Evolutionary conservation across 2,113 vertebrate species (phyloP).

Genomic region (Lophius piscatorius): DNA sequence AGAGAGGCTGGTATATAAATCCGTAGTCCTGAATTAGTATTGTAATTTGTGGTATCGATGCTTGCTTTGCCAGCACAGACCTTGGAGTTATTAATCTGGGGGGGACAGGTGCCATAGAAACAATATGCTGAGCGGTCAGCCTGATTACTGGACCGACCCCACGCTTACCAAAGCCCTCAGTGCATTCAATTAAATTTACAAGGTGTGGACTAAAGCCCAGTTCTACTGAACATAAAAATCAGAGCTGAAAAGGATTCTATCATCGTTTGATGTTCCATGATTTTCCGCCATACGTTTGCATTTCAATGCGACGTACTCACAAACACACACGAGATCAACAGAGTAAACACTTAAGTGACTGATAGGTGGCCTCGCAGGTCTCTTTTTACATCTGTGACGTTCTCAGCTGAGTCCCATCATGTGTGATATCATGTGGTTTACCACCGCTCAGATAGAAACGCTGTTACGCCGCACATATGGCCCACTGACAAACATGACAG

Average conservation of each 20-base stretch:
- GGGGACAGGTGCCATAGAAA: conserved; percentile 74
- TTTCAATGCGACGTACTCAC: neutral
- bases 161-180: conserved; percentile 56
- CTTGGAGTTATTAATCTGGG: conserved; percentile 74
- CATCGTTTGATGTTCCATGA: conserved; percentile 4
- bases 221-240: conserved; percentile 40
- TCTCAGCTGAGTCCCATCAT: conserved; percentile 11
- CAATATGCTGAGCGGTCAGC: conserved; percentile 70
- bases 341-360: neutral
- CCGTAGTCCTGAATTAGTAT: conserved; percentile 75
- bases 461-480: conserved; percentile 67
- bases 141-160: conserved; percentile 59
- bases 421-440: conserved; percentile 41
- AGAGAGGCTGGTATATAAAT: conserved; percentile 66
- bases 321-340: neutral
- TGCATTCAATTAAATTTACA: conserved; percentile 70
- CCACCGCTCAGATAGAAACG: conserved; percentile 52
- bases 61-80: conserved; percentile 65
- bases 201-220: conserved; percentile 58
- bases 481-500: conserved; percentile 68
- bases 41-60: conserved; percentile 74
- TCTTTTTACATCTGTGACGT: conserved; percentile 8
- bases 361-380: neutral
- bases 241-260: conserved; percentile 26
- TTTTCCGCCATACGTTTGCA: conserved; percentile 15